Conservation (phyloP, 1,140 invertebrate species). For the Acyrthosiphon pisum region DNA sequence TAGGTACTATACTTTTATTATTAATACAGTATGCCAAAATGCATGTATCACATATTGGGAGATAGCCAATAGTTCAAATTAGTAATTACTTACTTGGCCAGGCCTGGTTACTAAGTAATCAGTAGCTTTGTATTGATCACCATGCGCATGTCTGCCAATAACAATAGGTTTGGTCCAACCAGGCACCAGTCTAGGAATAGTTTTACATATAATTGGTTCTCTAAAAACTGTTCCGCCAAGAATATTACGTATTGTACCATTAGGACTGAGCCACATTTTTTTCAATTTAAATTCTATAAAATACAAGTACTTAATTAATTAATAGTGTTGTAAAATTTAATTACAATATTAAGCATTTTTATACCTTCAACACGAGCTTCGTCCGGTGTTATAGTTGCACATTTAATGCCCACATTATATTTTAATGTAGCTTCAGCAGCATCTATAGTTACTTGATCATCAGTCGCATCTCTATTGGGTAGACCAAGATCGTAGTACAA, state of each 20-base stretch:
- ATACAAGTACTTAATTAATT: neutral
- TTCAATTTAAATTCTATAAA: constrained; percentile 86
- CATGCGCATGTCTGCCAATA: constrained; percentile 89
- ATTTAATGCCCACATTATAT: constrained; percentile 92
- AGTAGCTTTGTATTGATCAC: constrained; percentile 90
- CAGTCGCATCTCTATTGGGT: constrained; percentile 82
- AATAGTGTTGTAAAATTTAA: neutral
- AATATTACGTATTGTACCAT: constrained; percentile 91
- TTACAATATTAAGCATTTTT: neutral
- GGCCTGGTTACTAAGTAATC: constrained; percentile 78
- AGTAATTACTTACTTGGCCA: constrained; percentile 68
- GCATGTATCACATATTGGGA: neutral
- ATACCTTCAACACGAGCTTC: constrained; percentile 85
- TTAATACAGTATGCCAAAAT: neutral
- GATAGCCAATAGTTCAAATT: neutral
- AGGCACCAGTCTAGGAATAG: constrained; percentile 85
- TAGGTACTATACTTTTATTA: neutral
- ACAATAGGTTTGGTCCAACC: constrained; percentile 83
- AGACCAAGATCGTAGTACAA: constrained; percentile 86
- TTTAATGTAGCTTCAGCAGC: constrained; percentile 85
- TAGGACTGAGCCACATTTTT: constrained; percentile 92
- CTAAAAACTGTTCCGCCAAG: constrained; percentile 89
- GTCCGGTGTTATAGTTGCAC: constrained; percentile 90
- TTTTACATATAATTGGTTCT: constrained; percentile 88
- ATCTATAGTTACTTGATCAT: constrained; percentile 89